Evolutionary conservation across 2,797 vertebrate species (phyloP), one percentile per base, ranked within the genome.

Genomic region (Chelidonichthys spinosus): DNA sequence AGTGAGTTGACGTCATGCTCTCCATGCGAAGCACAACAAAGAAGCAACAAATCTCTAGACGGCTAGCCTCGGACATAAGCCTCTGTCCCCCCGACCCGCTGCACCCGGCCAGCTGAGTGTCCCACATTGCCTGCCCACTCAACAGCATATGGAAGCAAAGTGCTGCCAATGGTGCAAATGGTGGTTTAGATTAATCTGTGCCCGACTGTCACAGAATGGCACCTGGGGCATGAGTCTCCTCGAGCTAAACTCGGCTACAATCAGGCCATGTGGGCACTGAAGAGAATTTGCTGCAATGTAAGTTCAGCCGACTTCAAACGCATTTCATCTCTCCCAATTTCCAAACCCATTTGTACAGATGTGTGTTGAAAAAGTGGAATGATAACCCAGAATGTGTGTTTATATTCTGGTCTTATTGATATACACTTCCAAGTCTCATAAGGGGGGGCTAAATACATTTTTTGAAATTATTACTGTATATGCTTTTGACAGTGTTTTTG

Each of bases 71-170:
- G 72, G 87, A 81, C 87, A 83, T 55, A 73, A 63, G 74, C 70
- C 77, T 36, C 37, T 43, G 61, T 83, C 79, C 81, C 72, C 50
- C 73, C 84, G 81, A 88, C 85, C 85, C 69, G 75, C 66, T 83
- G 75, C 61, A 52, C 66, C 60, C 18, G 61, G 81, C 82, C 89
- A 91, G 86, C 88, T 90, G 89, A 93, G 85, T 55, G 60, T 71
- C 76, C 87, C 87, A 82, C 80, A 78, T 87, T 80, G 85, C 72
- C 69, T 79, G 76, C 69, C 82, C 85, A 83, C 85, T 88, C 79
- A 71, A 69, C 68, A 88, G 84, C 92, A 95, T 93, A 94, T 92
- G 91, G 92, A 91, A 73, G 78, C 80, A 79, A 87, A 92, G 64
- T 63, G 79, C 81, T 91, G 91, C 92, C 91, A 93, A 75, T 39